Evolutionary conservation across 1,140 invertebrate genomes (phyloP).

Genomic region (Tribolium madens): DNA sequence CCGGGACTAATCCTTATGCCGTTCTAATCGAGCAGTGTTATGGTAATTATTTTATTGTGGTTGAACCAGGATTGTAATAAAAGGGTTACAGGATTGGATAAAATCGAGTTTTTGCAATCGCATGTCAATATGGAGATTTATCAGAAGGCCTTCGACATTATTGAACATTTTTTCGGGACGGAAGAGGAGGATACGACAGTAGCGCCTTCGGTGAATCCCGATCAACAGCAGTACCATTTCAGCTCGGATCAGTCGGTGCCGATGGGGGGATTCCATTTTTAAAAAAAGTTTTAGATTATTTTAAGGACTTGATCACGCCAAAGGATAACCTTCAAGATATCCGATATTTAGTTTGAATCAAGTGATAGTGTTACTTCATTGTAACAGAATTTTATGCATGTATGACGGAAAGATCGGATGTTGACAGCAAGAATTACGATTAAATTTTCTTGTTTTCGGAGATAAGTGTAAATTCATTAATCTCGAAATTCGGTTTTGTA

Average conservation of each 20-base stretch:
- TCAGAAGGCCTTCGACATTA: slow-evolving; percentile 95
- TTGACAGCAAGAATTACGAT: not conserved
- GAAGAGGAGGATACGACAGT: slow-evolving; percentile 91
- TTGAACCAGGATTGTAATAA: not conserved
- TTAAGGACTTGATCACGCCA: slow-evolving; percentile 2
- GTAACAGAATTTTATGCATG: slow-evolving; percentile 50
- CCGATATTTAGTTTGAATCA: slow-evolving; percentile 47
- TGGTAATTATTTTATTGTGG: slow-evolving; percentile 74
- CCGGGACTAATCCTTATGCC: slow-evolving; percentile 89
- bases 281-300: slow-evolving; percentile 56
- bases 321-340: slow-evolving; percentile 13
- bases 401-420: slow-evolving; percentile 11
- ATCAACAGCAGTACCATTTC: slow-evolving; percentile 84
- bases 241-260: slow-evolving; percentile 78
- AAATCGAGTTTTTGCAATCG: slow-evolving; percentile 97
- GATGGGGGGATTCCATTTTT: slow-evolving; percentile 85
- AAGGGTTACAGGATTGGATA: slow-evolving; percentile 83
- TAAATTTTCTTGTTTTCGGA: not conserved
- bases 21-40: slow-evolving; percentile 96
- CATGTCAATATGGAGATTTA: slow-evolving; percentile 98
- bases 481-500: no score
- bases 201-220: slow-evolving; percentile 82
- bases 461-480: not conserved
- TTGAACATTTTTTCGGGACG: slow-evolving; percentile 93
- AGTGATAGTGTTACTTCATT: slow-evolving; percentile 40